Base-by-base conservation (phyloP, 2,888 invertebrate species). In the Lutraria lutraria region DNA sequence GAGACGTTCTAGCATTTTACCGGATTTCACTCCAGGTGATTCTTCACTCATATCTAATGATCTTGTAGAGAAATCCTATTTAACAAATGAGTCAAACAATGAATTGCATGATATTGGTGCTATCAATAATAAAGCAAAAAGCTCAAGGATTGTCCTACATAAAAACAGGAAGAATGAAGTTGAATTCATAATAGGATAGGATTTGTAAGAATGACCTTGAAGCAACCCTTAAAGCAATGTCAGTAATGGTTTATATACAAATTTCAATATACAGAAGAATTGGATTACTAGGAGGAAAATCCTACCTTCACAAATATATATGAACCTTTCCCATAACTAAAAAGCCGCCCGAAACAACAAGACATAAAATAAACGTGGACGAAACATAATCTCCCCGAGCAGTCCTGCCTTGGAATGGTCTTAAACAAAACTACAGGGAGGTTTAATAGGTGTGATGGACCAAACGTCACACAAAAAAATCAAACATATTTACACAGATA, bases 21-120 rank as follows among this genome's bases (percentile, higher is more conserved):
- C 90, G 87, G 68, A 19, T 83, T 34, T 86, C n/a, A 84, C 16
- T n/a, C 90, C 83, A 43, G 94, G 93, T 2, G 94, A 92, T 79
- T 95, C 94, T 85, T 95, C 95, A 89, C 94, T 94, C 89, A 95
- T 94, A 16, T 91, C 90, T 84, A 95, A 86, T 3, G 95, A 95
- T 53, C 95, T 88, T 3, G 95, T 95, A 0, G 95, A 93, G 92
- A 95, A 95, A 87, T 95, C 95, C 94, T 95, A 52, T 43, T 0
- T 13, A 13, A 53, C 21, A 52, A 34, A 81, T 52, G 34, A 31
- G 31, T 19, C 6, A 34, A 19, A 56, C 16, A 19, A 56, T 56
- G 56, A 6, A 19, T 56, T 16, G 16, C 21, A 21, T 56, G 56
- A 56, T 19, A 21, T 19, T 19, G 56, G 2, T 56, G 16, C 21